These are phyloP conservation scores for Semaprochilodus insignis DNA, from an alignment of 2,797 vertebrate genomes.

Conservation along the genomic window DNA sequence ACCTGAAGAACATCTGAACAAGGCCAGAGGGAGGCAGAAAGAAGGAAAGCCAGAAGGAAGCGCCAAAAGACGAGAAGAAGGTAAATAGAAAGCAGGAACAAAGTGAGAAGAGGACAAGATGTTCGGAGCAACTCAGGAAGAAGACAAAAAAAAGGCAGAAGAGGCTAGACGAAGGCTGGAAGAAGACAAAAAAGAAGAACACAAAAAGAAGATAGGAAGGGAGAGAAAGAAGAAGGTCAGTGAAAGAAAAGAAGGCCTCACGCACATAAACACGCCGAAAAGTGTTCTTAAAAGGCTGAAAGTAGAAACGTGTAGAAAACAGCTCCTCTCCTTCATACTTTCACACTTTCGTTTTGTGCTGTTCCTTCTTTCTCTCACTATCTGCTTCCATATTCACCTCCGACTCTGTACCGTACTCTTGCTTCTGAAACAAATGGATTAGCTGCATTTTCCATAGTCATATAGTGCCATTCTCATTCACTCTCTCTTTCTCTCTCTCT, in stretches of 20 bases:
- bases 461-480: not conserved
- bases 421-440: slow-evolving; percentile 33
- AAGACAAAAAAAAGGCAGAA: not conserved
- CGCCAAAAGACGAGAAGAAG: not conserved
- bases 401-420: slow-evolving; percentile 4
- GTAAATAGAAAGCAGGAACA: not conserved
- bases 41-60: not conserved
- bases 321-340: not conserved
- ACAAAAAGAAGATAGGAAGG: not conserved
- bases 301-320: no score
- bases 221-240: not conserved
- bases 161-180: not conserved
- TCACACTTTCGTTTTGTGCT: not conserved
- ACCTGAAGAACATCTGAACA: not conserved
- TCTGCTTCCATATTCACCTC: slow-evolving; percentile 5
- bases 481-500: slow-evolving; percentile 39
- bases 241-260: not conserved
- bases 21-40: not conserved
- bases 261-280: not conserved
- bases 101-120: no score
- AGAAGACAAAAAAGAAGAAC: not conserved
- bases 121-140: no score
- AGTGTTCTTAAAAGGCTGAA: not conserved
- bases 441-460: not conserved
- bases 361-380: not conserved